Conservation (phyloP, 2,888 invertebrate genomes). For the Apodemia mormo region DNA sequence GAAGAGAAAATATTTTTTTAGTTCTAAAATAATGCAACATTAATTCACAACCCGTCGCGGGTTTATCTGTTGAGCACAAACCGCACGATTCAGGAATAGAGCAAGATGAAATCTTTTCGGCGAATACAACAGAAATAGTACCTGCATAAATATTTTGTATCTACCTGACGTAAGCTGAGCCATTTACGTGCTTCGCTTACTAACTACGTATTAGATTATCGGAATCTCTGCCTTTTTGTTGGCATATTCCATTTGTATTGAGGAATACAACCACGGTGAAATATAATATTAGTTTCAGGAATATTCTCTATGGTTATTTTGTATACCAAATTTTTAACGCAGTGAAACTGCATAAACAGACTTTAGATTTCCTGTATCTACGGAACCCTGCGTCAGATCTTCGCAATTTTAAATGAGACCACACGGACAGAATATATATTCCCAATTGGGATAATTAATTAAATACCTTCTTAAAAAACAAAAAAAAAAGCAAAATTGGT, state of each 20-base stretch:
- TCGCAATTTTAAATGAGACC: too few relatives aligned
- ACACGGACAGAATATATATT: too few relatives aligned
- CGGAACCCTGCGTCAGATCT: too few relatives aligned
- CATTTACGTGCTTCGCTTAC: constrained; percentile 45
- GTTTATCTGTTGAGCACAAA: constrained; percentile 19
- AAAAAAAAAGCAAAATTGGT: too few relatives aligned
- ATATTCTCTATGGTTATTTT: too few relatives aligned
- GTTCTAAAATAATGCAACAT: background rate
- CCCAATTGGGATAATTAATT: too few relatives aligned
- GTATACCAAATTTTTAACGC: too few relatives aligned
- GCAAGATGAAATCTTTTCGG: constrained; percentile 36
- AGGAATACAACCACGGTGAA: too few relatives aligned
- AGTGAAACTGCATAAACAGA: too few relatives aligned
- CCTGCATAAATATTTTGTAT: constrained; percentile 40
- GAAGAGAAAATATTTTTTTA: background rate
- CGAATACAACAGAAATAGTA: constrained; percentile 32
- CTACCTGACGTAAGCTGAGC: constrained; percentile 35
- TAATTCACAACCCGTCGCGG: constrained; percentile 11
- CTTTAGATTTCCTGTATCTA: too few relatives aligned
- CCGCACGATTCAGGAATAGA: constrained; percentile 24
- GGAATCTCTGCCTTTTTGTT: background rate
- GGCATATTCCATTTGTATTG: constrained; percentile 4
- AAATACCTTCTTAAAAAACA: too few relatives aligned
- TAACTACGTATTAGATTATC: constrained; percentile 29
- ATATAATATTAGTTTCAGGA: too few relatives aligned